phyloP scores from a whole-genome alignment of 2,888 invertebrate species.

The Chalcis sispes region DNA sequence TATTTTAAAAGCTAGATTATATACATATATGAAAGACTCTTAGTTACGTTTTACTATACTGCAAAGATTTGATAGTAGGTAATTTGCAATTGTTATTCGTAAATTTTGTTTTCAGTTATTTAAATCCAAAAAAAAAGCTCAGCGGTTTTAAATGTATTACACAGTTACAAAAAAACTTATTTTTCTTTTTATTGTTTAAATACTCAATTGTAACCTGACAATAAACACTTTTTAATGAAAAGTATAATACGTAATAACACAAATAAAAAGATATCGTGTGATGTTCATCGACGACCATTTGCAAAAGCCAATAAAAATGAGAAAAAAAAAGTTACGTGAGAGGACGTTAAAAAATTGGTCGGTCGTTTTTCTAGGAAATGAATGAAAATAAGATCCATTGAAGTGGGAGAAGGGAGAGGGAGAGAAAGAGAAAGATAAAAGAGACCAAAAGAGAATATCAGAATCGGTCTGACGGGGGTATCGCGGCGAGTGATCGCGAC shows the following conservation, averaged over 20 bases:
- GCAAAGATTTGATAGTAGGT: too few relatives aligned
- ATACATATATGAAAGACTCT: too few relatives aligned
- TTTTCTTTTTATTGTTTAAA: too few relatives aligned
- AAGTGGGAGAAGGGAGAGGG: neutral
- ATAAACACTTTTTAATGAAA: neutral
- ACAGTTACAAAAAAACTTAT: too few relatives aligned
- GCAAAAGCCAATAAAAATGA: neutral
- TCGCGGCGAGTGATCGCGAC: neutral
- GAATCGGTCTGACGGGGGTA: neutral
- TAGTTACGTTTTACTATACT: too few relatives aligned
- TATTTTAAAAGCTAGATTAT: neutral
- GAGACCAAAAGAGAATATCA: too few relatives aligned
- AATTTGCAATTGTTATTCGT: too few relatives aligned
- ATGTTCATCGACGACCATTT: neutral
- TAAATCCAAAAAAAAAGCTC: too few relatives aligned
- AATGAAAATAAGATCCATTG: slow-evolving; percentile 35
- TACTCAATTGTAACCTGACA: neutral
- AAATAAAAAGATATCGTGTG: neutral
- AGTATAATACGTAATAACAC: too few relatives aligned
- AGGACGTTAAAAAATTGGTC: slow-evolving; percentile 32
- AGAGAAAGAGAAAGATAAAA: too few relatives aligned
- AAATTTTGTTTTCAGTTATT: too few relatives aligned
- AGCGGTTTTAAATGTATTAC: too few relatives aligned
- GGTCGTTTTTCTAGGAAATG: slow-evolving; percentile 40
- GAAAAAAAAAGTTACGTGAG: neutral